These are phyloP conservation scores for Caranx melampygus DNA, from an alignment of 2,113 vertebrate species.

Conservation along the genomic window DNA sequence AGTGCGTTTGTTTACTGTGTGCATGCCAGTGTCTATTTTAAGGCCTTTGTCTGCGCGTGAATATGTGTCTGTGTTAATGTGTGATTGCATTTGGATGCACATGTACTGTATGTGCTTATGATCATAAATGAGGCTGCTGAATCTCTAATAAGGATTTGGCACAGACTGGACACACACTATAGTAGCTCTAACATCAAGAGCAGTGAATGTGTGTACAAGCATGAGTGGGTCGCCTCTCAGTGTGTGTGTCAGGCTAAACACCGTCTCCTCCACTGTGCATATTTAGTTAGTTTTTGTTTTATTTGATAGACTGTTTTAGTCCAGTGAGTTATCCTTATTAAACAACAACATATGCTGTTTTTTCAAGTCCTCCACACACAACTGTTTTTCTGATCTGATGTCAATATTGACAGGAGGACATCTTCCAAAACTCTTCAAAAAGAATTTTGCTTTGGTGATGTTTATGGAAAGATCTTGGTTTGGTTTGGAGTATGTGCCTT, in stretches of 20 bases:
- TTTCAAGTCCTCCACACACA: background rate
- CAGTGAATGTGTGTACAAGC: background rate
- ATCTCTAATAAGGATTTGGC: constrained; percentile 60
- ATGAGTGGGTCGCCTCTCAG: constrained; percentile 28
- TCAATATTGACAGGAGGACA: too few species aligned
- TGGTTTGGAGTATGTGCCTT: background rate
- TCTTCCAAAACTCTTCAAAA: background rate
- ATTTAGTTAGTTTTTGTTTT: background rate
- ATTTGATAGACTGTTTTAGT: background rate
- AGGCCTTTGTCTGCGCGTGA: background rate
- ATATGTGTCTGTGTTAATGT: constrained; percentile 12
- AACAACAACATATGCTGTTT: background rate
- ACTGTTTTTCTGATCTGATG: background rate
- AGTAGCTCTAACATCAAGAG: constrained; percentile 29
- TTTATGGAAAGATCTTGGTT: background rate
- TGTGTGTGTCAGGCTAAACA: background rate
- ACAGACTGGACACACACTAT: background rate
- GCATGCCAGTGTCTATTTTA: constrained; percentile 40
- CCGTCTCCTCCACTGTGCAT: constrained; percentile 14
- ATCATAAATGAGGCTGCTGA: constrained; percentile 40
- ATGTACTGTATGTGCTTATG: constrained; percentile 39
- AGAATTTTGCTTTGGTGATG: background rate
- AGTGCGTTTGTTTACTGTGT: constrained; percentile 30
- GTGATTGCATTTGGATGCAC: background rate
- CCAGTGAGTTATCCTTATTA: background rate